Conservation (phyloP, 2,888 invertebrate genomes). For the Frankliniella intonsa region DNA sequence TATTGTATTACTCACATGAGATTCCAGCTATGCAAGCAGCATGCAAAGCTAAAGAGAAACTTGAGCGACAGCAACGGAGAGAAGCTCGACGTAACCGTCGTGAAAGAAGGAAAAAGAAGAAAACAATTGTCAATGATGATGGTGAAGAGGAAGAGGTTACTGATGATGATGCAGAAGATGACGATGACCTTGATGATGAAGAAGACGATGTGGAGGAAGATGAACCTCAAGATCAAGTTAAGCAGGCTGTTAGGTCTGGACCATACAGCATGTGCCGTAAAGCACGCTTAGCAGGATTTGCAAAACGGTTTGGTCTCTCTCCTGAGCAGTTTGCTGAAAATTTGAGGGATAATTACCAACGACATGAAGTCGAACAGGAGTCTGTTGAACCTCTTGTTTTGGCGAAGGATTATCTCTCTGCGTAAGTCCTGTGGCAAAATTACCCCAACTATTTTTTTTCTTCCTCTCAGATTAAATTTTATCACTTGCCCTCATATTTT, state of each 20-base stretch:
- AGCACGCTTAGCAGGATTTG: constrained; percentile 80
- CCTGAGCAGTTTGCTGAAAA: constrained; percentile 97
- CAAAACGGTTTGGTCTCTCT: constrained; percentile 85
- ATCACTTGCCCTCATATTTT: constrained; percentile 33
- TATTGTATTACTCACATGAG: constrained; percentile 84
- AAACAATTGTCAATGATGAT: constrained; percentile 36
- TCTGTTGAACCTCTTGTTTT: constrained; percentile 75
- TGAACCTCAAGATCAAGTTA: constrained; percentile 58
- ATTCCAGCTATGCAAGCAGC: constrained; percentile 47
- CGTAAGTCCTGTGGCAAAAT: constrained; percentile 41
- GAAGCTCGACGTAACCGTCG: constrained; percentile 42
- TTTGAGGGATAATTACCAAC: constrained; percentile 88
- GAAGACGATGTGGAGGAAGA: constrained; percentile 53
- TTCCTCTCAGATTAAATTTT: neutral
- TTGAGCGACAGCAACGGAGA: constrained; percentile 41
- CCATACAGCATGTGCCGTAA: constrained; percentile 83
- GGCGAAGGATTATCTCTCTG: constrained; percentile 70
- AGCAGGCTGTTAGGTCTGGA: constrained; percentile 81
- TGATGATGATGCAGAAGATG: constrained; percentile 50
- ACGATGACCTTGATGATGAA: constrained; percentile 57
- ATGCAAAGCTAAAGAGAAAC: constrained; percentile 41
- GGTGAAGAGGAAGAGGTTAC: constrained; percentile 39
- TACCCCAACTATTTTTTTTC: neutral
- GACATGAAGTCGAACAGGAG: constrained; percentile 92
- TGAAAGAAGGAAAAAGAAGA: constrained; percentile 35